Evolutionary conservation across 2,113 vertebrate species (phyloP).

Genomic region (human (Homo sapiens)): DNA sequence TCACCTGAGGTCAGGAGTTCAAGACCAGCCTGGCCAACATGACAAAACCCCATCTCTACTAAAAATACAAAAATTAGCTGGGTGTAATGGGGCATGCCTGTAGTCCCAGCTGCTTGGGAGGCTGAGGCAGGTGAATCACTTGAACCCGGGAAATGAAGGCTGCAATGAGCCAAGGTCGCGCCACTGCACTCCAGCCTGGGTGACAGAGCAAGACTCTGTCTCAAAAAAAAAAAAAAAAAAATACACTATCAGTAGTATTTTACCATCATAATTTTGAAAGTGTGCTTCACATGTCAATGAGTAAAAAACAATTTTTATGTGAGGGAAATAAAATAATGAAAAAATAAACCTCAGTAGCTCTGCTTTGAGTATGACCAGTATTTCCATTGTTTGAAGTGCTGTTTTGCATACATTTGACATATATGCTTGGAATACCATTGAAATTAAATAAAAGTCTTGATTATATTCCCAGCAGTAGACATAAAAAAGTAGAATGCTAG

Average conservation of each 20-base stretch:
- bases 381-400: constrained; percentile 6
- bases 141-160: too few relatives aligned
- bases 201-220: too few relatives aligned
- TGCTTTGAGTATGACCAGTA: background rate
- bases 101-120: too few relatives aligned
- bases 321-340: constrained; percentile 34
- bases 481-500: constrained; percentile 14
- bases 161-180: too few relatives aligned
- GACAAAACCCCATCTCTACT: too few relatives aligned
- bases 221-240: too few relatives aligned
- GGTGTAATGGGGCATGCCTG: too few relatives aligned
- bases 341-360: background rate
- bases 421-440: constrained; percentile 37
- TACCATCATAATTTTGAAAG: constrained; percentile 39
- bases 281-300: background rate
- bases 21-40: too few relatives aligned
- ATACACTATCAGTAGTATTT: background rate
- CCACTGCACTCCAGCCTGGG: too few relatives aligned
- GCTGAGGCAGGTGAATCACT: too few relatives aligned
- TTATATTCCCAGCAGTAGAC: constrained; percentile 52
- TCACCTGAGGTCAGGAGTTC: too few relatives aligned
- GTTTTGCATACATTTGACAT: constrained; percentile 14
- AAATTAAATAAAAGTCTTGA: constrained; percentile 63
- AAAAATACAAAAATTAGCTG: too few relatives aligned
- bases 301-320: background rate